Percentiles rank a stretch among this genome's conserved stretches.
These are phyloP conservation scores for Steromphala cineraria DNA, from an alignment of 2,888 invertebrate genomes.

Conservation along the genomic window DNA sequence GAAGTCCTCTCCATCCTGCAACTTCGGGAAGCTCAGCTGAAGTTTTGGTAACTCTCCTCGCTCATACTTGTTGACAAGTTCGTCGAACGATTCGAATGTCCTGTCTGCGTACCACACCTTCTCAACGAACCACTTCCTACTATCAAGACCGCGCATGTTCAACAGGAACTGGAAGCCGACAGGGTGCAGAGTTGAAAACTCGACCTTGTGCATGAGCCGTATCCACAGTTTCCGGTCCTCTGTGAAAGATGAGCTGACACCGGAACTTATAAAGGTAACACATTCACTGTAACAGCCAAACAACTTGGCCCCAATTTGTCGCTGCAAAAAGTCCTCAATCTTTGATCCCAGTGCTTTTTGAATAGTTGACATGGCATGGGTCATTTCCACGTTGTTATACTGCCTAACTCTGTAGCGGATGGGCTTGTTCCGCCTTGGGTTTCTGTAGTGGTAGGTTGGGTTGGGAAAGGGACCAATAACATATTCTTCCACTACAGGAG, in stretches of 20 bases:
- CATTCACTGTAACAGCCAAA: conserved; percentile 37
- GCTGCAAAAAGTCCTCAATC: conserved; percentile 27
- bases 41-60: not conserved
- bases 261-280: conserved; percentile 32
- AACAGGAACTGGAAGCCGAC: conserved; percentile 52
- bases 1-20: conserved; percentile 5
- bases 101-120: conserved; percentile 42
- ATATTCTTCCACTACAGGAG: conserved; percentile 50
- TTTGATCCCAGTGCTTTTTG: conserved; percentile 29
- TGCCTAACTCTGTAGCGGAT: conserved; percentile 40
- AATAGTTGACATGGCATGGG: conserved; percentile 8
- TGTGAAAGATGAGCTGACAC: conserved; percentile 22
- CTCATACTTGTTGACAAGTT: conserved; percentile 22
- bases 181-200: conserved; percentile 51
- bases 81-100: conserved; percentile 35
- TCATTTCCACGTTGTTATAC: conserved; percentile 31
- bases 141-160: conserved; percentile 29
- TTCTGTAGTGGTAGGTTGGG: conserved; percentile 38
- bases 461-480: conserved; percentile 52
- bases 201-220: conserved; percentile 37
- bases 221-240: conserved; percentile 43
- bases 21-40: not conserved
- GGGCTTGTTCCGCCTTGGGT: conserved; percentile 32
- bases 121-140: conserved; percentile 33
- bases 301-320: conserved; percentile 33